Evolutionary conservation across 2,888 invertebrate genomes (phyloP).

Genomic region (Gymnocheta viridis): DNA sequence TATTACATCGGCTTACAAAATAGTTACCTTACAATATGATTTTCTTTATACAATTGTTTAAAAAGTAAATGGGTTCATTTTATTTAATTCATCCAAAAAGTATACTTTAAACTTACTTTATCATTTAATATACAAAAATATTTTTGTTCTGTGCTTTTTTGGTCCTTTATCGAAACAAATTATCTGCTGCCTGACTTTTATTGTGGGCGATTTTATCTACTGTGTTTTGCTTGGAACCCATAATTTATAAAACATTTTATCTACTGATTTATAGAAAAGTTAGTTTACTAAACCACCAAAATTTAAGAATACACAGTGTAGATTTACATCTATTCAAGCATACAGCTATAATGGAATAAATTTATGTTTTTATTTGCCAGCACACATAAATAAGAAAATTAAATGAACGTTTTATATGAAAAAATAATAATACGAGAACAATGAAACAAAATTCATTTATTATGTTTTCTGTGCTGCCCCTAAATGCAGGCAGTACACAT

Average conservation of each 20-base stretch:
- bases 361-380: slow-evolving; percentile 40
- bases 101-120: not conserved
- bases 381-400: slow-evolving; percentile 29
- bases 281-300: not conserved
- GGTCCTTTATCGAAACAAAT: slow-evolving; percentile 4
- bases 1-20: too few relatives aligned
- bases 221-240: not conserved
- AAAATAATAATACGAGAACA: slow-evolving; percentile 2
- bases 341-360: slow-evolving; percentile 4
- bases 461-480: not conserved
- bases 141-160: not conserved
- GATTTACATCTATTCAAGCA: not conserved
- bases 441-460: slow-evolving; percentile 11
- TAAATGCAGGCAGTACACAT: slow-evolving; percentile 33
- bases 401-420: not conserved
- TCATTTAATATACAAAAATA: not conserved
- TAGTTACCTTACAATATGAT: too few relatives aligned
- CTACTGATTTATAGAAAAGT: slow-evolving; percentile 40
- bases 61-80: too few relatives aligned
- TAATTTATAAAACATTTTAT: too few relatives aligned
- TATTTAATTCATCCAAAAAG: not conserved
- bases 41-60: too few relatives aligned
- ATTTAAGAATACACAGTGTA: not conserved
- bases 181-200: slow-evolving; percentile 5
- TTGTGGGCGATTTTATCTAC: too few relatives aligned